These are phyloP conservation scores for Brassicogethes aeneus DNA, from an alignment of 2,888 invertebrate species.

Conservation along the genomic window DNA sequence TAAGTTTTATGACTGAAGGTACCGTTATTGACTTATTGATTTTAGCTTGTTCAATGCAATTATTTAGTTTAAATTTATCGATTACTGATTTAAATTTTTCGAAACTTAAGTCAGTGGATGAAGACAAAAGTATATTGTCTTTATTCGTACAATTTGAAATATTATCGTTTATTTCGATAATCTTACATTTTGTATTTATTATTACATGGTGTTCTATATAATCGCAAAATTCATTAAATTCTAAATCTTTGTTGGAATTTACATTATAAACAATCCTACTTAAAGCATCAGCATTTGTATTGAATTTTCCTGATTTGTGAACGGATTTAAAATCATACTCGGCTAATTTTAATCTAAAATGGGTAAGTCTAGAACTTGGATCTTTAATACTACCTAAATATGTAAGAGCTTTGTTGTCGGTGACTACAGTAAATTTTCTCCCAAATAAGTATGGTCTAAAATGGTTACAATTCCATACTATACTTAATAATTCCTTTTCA, in stretches of 20 bases:
- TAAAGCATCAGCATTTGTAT: conserved; percentile 21
- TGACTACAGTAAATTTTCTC: too few species aligned
- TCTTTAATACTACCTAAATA: too few species aligned
- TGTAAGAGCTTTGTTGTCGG: conserved; percentile 28
- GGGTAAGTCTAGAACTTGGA: too few species aligned
- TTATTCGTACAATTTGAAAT: too few species aligned
- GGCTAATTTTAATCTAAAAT: too few species aligned
- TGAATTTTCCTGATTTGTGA: conserved; percentile 25
- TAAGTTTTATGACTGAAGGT: too few species aligned
- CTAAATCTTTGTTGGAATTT: background rate
- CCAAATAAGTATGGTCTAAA: conserved; percentile 31
- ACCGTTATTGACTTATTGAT: too few species aligned
- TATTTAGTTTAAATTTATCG: too few species aligned
- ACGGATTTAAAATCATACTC: conserved; percentile 24
- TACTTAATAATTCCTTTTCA: conserved; percentile 30
- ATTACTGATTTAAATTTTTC: too few species aligned
- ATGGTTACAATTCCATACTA: conserved; percentile 26
- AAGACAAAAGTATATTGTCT: too few species aligned
- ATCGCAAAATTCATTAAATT: conserved; percentile 5
- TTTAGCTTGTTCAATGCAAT: too few species aligned
- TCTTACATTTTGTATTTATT: conserved; percentile 4
- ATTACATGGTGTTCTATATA: conserved; percentile 6
- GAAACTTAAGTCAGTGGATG: too few species aligned
- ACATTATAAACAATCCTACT: conserved; percentile 8
- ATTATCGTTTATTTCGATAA: conserved; percentile 7